A percentile compares a stretch with the other conserved stretches of the same genome.
These are phyloP conservation scores for Lasioglossum malachurum DNA, from an alignment of 2,888 invertebrate species.

Conservation along the genomic window DNA sequence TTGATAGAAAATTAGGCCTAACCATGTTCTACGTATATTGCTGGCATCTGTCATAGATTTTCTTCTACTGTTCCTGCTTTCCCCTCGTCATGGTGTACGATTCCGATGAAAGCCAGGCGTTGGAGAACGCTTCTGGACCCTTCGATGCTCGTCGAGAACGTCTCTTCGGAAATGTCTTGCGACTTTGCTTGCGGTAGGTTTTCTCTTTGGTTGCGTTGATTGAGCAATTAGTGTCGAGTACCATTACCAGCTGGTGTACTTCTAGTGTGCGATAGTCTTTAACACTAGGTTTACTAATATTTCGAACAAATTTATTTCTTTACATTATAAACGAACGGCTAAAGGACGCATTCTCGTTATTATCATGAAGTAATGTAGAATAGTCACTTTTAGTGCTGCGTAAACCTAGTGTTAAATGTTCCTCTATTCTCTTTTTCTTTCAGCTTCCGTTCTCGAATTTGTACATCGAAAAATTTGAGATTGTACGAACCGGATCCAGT, in stretches of 20 bases:
- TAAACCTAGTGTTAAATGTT: not conserved
- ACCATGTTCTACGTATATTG: conserved; percentile 27
- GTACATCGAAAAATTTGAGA: not conserved
- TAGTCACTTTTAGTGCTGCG: not conserved
- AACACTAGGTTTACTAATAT: not conserved
- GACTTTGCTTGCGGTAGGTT: not conserved
- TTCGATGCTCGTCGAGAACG: not conserved
- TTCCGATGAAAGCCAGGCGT: conserved; percentile 23
- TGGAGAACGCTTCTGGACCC: not conserved
- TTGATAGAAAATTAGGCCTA: conserved; percentile 45
- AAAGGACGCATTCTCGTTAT: not conserved
- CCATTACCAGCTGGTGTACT: not conserved
- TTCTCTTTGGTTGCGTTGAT: not conserved
- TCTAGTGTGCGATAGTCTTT: not conserved
- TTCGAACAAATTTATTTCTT: too few species aligned
- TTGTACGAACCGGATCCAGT: not conserved
- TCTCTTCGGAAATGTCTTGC: not conserved
- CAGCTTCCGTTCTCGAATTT: not conserved
- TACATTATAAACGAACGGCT: too few species aligned
- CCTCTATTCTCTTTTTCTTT: not conserved
- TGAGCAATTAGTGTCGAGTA: not conserved
- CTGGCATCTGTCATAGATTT: conserved; percentile 23
- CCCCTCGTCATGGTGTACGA: conserved; percentile 26
- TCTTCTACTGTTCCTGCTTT: conserved; percentile 5
- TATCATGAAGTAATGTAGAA: not conserved